Evolutionary conservation across 1,140 invertebrate species (phyloP).

Genomic region (Danaus melanippus): DNA sequence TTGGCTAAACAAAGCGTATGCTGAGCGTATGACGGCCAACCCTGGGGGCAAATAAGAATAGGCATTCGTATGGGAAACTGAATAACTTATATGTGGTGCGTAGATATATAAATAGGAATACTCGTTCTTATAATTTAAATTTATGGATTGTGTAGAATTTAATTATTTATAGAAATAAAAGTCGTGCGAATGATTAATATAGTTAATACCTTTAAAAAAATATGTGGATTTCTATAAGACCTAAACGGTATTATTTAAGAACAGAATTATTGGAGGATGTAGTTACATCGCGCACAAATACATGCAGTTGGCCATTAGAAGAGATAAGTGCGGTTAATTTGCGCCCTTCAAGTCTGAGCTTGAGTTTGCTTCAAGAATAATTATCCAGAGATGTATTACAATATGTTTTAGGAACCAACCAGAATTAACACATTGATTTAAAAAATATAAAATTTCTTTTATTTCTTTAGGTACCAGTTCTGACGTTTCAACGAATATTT

Average conservation of each 20-base stretch:
- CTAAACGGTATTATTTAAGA: too few relatives aligned
- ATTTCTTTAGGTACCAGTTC: too few relatives aligned
- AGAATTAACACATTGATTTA: too few relatives aligned
- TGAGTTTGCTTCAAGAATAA: slow-evolving; percentile 30
- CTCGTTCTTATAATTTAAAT: slow-evolving; percentile 5
- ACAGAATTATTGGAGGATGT: too few relatives aligned
- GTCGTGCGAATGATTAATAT: too few relatives aligned
- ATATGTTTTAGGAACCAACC: too few relatives aligned
- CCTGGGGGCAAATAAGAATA: slow-evolving; percentile 39
- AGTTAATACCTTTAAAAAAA: too few relatives aligned
- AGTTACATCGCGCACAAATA: slow-evolving; percentile 3
- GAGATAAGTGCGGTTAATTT: slow-evolving; percentile 64
- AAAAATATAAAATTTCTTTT: too few relatives aligned
- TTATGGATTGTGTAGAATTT: too few relatives aligned
- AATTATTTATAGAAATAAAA: too few relatives aligned
- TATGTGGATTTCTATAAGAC: too few relatives aligned
- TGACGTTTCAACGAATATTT: slow-evolving; percentile 3
- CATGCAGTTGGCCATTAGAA: slow-evolving; percentile 44
- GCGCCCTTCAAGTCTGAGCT: slow-evolving; percentile 39
- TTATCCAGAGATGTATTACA: slow-evolving; percentile 23
- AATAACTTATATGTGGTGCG: slow-evolving; percentile 26
- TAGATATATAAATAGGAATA: slow-evolving; percentile 18
- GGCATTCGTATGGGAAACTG: slow-evolving; percentile 49
- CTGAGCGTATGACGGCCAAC: slow-evolving; percentile 47
- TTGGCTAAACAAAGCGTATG: slow-evolving; percentile 60